Evolutionary conservation across 2,113 vertebrate genomes (phyloP).

Genomic region (Alosa alosa): DNA sequence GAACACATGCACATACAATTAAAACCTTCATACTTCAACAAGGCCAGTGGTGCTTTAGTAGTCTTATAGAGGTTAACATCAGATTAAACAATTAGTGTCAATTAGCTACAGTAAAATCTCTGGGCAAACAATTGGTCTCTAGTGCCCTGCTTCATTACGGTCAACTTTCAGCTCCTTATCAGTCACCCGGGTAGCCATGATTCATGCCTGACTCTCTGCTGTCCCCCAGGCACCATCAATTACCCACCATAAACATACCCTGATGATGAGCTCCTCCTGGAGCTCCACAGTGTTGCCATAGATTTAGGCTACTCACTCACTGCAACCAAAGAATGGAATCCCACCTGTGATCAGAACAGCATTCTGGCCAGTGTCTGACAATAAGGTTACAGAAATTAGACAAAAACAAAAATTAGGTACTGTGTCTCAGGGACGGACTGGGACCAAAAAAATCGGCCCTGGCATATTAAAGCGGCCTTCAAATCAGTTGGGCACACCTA

Average conservation of each 20-base stretch:
- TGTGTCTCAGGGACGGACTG: no score
- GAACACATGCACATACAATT: neutral
- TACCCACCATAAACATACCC: constrained; percentile 92
- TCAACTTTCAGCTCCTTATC: constrained; percentile 96
- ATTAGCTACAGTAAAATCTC: constrained; percentile 98
- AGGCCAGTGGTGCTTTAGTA: constrained; percentile 13
- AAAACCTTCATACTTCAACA: neutral
- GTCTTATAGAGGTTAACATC: constrained; percentile 82
- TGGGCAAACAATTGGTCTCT: constrained; percentile 99
- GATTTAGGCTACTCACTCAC: constrained; percentile 53
- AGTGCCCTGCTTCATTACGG: constrained; percentile 97
- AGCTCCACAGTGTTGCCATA: constrained; percentile 74
- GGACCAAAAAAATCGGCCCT: no score
- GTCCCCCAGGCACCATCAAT: constrained; percentile 99
- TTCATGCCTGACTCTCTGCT: constrained; percentile 91
- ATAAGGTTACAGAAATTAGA: neutral
- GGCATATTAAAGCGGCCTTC: no score
- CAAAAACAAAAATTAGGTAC: no score
- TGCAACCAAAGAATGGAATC: constrained; percentile 33
- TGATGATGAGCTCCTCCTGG: constrained; percentile 78
- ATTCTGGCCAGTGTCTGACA: constrained; percentile 37
- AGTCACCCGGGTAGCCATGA: constrained; percentile 82
- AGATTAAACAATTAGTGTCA: constrained; percentile 83
- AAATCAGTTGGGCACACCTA: no score
- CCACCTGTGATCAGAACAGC: constrained; percentile 45